Evolutionary conservation across 2,888 invertebrate species (phyloP).

Genomic region (Strigamia transsilvanica): DNA sequence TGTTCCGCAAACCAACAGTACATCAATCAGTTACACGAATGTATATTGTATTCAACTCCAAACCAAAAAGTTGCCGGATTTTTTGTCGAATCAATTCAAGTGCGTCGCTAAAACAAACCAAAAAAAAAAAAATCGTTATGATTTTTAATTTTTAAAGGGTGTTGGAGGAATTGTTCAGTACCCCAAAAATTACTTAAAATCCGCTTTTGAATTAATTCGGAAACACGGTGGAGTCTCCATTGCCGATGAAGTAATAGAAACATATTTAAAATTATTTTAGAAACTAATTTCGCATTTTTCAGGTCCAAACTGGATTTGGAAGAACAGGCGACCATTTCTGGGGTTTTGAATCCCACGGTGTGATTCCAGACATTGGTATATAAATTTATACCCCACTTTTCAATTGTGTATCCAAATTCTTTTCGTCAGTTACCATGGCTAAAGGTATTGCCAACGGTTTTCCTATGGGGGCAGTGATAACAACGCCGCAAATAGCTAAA

Average conservation of each 20-base stretch:
- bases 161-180: conserved; percentile 93
- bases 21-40: conserved; percentile 80
- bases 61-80: conserved; percentile 84
- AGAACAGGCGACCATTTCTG: conserved; percentile 93
- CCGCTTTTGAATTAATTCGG: conserved; percentile 79
- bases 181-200: conserved; percentile 84
- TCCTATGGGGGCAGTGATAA: conserved; percentile 94
- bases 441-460: conserved; percentile 93
- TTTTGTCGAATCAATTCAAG: conserved; percentile 94
- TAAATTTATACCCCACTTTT: background rate
- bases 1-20: conserved; percentile 83
- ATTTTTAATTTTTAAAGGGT: conserved; percentile 69
- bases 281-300: conserved; percentile 41
- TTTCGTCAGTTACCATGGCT: conserved; percentile 80
- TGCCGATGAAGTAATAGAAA: conserved; percentile 81
- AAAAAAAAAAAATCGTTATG: background rate
- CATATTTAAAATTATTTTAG: background rate
- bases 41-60: conserved; percentile 80
- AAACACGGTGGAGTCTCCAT: conserved; percentile 87
- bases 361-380: conserved; percentile 82
- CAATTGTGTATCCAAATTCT: background rate
- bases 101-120: conserved; percentile 57
- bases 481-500: conserved; percentile 86
- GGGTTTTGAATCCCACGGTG: conserved; percentile 91
- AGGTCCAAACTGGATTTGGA: conserved; percentile 97